A percentile compares a stretch with the other conserved stretches of the same genome.
These are phyloP conservation scores for Nemotelus nigrinus DNA, from an alignment of 2,888 invertebrate genomes.

Conservation along the genomic window DNA sequence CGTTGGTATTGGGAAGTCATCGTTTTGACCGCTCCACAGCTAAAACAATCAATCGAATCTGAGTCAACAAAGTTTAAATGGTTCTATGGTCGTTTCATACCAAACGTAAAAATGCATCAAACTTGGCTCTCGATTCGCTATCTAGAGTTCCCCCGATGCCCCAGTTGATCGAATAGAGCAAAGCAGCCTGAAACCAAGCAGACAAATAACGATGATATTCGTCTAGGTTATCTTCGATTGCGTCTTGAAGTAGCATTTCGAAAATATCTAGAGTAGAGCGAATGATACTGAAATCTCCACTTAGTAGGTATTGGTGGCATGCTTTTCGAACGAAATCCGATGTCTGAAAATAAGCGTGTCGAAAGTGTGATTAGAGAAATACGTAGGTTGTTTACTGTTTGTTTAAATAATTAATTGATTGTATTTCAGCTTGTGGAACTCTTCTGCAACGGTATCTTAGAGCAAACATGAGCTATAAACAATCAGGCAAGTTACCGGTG, in stretches of 20 bases:
- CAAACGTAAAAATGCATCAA: conserved; percentile 71
- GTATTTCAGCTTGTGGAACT: not conserved
- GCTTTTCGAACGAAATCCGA: conserved; percentile 77
- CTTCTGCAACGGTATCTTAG: not conserved
- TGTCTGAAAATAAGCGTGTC: conserved; percentile 49
- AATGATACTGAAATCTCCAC: conserved; percentile 78
- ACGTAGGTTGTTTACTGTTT: not conserved
- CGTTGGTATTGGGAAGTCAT: conserved; percentile 68
- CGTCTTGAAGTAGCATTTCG: conserved; percentile 81
- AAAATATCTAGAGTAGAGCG: conserved; percentile 78
- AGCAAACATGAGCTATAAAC: not conserved
- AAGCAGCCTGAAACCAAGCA: conserved; percentile 80
- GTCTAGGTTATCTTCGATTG: conserved; percentile 71
- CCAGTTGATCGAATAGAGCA: conserved; percentile 83
- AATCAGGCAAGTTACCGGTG: conserved; percentile 66
- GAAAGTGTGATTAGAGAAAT: too few species aligned
- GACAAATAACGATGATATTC: conserved; percentile 76
- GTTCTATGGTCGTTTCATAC: conserved; percentile 46
- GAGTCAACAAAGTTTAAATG: not conserved
- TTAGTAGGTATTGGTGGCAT: conserved; percentile 73
- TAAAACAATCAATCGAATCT: conserved; percentile 13
- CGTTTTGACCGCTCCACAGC: conserved; percentile 66
- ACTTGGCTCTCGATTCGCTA: conserved; percentile 74
- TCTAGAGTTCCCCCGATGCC: conserved; percentile 85
- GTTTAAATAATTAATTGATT: too few species aligned